Percentiles rank a stretch among this genome's conserved stretches.
phyloP scores from a whole-genome alignment of 2,888 invertebrate species.

The Cerceris ruficornis region DNA sequence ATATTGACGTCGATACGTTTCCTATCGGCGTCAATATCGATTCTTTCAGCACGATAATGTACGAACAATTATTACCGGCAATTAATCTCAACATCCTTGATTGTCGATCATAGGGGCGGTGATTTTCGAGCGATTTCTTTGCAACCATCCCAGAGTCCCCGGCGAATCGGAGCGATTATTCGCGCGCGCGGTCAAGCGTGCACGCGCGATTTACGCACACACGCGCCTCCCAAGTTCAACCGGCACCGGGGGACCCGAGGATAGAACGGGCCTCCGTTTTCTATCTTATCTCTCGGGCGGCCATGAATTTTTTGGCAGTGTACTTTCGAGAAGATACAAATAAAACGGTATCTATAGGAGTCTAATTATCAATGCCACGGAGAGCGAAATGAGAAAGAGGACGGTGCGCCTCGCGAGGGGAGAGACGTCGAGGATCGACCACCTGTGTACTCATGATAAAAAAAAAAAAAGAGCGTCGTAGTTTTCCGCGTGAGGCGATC shows the following conservation, averaged over 20 bases:
- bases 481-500: conserved; percentile 53
- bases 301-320: conserved; percentile 56
- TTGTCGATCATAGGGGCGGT: too few relatives aligned
- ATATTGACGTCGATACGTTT: too few relatives aligned
- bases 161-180: conserved; percentile 3
- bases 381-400: background rate
- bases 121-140: background rate
- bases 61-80: too few relatives aligned
- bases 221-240: conserved; percentile 23
- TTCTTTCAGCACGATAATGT: too few relatives aligned
- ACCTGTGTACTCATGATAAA: conserved; percentile 69
- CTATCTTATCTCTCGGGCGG: conserved; percentile 61
- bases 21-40: too few relatives aligned
- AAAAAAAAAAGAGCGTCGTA: conserved; percentile 32
- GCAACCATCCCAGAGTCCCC: background rate
- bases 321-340: conserved; percentile 38
- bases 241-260: conserved; percentile 29
- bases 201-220: conserved; percentile 1
- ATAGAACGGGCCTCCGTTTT: conserved; percentile 37
- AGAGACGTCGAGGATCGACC: conserved; percentile 23
- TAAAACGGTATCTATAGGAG: conserved; percentile 19
- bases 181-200: conserved; percentile 1
- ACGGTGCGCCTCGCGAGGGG: background rate
- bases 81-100: too few relatives aligned
- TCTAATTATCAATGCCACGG: conserved; percentile 39